phyloP scores from a whole-genome alignment of 2,797 vertebrate genomes.

The Sternotherus odoratus region DNA sequence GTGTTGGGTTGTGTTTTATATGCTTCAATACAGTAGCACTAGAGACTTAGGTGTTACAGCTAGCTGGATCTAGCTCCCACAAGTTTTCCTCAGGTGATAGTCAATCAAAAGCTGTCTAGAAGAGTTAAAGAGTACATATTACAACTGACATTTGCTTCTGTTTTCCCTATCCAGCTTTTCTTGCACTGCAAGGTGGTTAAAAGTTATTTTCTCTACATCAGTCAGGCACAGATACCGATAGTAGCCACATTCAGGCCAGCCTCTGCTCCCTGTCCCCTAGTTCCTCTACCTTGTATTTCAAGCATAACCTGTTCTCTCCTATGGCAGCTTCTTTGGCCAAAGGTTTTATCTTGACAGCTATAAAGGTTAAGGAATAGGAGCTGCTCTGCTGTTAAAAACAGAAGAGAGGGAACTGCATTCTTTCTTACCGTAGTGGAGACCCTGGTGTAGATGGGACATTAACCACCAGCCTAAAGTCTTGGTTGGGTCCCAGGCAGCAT shows the following conservation, averaged over 20 bases:
- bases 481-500: not conserved
- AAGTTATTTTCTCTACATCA: not conserved
- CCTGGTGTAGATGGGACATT: not conserved
- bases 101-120: not conserved
- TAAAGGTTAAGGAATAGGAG: not conserved
- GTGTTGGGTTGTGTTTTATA: not conserved
- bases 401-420: not conserved
- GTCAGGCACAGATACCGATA: not conserved
- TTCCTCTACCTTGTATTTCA: not conserved
- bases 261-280: not conserved
- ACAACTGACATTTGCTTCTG: not conserved
- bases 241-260: not conserved
- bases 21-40: not conserved
- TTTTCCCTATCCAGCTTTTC: not conserved
- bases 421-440: not conserved
- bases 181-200: not conserved
- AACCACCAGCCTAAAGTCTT: not conserved
- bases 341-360: not conserved
- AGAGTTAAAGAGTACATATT: not conserved
- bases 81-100: not conserved
- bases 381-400: not conserved
- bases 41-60: not conserved
- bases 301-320: not conserved
- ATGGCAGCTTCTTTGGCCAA: not conserved
- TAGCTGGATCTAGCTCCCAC: not conserved